Conservation (phyloP, 2,888 invertebrate genomes). For the Spilosoma lubricipeda region DNA sequence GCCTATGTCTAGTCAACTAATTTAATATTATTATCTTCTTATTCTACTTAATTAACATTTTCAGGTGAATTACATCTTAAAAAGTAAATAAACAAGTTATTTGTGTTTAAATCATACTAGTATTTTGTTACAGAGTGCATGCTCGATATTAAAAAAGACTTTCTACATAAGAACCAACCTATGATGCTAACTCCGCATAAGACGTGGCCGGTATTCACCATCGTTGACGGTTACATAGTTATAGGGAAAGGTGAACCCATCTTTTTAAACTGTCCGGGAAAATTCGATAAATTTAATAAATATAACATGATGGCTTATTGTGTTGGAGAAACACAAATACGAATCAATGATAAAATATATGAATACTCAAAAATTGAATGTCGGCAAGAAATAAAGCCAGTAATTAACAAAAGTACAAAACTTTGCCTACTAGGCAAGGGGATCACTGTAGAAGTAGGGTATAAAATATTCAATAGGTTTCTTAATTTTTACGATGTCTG, state of each 20-base stretch:
- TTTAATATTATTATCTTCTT: no score
- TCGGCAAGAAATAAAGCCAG: conserved; percentile 44
- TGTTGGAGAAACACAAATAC: conserved; percentile 46
- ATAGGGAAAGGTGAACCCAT: conserved; percentile 46
- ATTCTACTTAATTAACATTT: no score
- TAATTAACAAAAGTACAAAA: conserved; percentile 33
- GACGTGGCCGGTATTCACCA: conserved; percentile 44
- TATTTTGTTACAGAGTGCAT: conserved; percentile 64
- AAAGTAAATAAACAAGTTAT: background rate
- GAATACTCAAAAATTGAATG: conserved; percentile 61
- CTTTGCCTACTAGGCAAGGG: conserved; percentile 49
- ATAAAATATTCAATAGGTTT: conserved; percentile 30
- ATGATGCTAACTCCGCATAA: conserved; percentile 47
- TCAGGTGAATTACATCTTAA: no score
- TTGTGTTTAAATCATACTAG: background rate
- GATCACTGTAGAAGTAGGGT: conserved; percentile 57
- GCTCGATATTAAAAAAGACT: conserved; percentile 53
- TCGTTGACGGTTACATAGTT: conserved; percentile 42
- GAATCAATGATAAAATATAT: conserved; percentile 39
- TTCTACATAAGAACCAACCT: conserved; percentile 50
- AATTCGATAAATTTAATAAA: conserved; percentile 43
- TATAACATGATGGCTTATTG: conserved; percentile 51
- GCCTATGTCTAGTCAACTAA: no score
- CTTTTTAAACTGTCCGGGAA: conserved; percentile 55
- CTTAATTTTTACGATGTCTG: conserved; percentile 63